Percentiles rank a stretch among this genome's conserved stretches.
Conservation (phyloP, 2,797 vertebrate species). For the Manis crassicaudata region DNA sequence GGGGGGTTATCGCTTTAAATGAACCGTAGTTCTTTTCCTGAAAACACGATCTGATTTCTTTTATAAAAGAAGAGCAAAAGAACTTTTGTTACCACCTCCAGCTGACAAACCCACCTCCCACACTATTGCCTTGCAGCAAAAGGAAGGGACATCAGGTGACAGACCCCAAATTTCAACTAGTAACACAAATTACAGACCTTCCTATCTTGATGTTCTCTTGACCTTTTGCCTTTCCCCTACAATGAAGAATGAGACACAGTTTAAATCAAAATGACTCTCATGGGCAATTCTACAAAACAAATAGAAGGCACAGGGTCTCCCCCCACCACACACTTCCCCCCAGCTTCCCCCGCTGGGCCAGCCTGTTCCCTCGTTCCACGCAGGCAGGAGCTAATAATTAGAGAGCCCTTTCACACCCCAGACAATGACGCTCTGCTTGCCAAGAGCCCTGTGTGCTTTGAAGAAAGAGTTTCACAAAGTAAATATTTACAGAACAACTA, state of each 20-base stretch:
- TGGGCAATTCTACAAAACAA: constrained; percentile 72
- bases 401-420: constrained; percentile 27
- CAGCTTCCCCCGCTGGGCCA: constrained; percentile 31
- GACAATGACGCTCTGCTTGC: neutral
- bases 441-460: constrained; percentile 42
- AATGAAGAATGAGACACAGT: constrained; percentile 69
- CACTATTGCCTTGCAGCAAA: constrained; percentile 70
- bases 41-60: constrained; percentile 52
- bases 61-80: constrained; percentile 34
- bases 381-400: constrained; percentile 41
- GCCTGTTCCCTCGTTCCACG: constrained; percentile 29
- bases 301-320: constrained; percentile 28
- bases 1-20: neutral
- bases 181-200: constrained; percentile 81
- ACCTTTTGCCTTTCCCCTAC: constrained; percentile 64
- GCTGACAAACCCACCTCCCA: constrained; percentile 50
- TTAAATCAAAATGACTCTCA: constrained; percentile 74
- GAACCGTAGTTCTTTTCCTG: neutral
- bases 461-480: constrained; percentile 48
- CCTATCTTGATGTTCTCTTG: constrained; percentile 52
- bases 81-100: constrained; percentile 53
- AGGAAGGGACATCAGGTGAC: constrained; percentile 74
- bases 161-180: constrained; percentile 73
- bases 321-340: neutral
- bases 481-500: constrained; percentile 45